phyloP scores from a whole-genome alignment of 2,888 invertebrate species.

The Apamea crenata region DNA sequence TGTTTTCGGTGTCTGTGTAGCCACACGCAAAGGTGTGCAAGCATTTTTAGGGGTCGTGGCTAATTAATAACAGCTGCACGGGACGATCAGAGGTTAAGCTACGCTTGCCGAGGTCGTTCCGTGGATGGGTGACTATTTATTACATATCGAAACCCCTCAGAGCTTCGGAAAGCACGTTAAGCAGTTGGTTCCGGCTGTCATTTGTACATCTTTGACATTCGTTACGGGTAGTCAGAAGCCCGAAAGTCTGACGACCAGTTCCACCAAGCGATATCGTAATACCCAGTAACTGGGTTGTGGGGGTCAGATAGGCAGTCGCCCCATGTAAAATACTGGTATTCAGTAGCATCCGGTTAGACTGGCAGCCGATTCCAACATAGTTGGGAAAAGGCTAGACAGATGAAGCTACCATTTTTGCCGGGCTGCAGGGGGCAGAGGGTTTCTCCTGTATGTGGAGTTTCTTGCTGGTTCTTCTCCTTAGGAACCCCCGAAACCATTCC shows the following conservation, averaged over 20 bases:
- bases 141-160: not conserved
- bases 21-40: no score
- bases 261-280: not conserved
- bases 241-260: not conserved
- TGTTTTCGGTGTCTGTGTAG: no score
- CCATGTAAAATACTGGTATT: not conserved
- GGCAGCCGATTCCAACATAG: not conserved
- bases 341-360: not conserved
- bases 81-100: not conserved
- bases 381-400: not conserved
- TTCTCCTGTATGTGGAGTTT: not conserved
- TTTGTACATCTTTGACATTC: not conserved
- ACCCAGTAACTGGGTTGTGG: not conserved
- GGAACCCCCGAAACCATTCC: not conserved
- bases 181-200: not conserved
- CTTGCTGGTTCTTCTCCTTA: not conserved
- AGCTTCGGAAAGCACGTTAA: not conserved
- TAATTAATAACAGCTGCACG: not conserved
- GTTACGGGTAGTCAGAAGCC: not conserved
- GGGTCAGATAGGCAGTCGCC: not conserved
- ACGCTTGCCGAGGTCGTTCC: not conserved
- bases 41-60: not conserved
- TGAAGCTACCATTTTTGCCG: not conserved
- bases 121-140: not conserved
- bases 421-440: not conserved